A percentile compares a stretch with the other conserved stretches of the same genome.
phyloP scores from a whole-genome alignment of 2,113 vertebrate species.

The Saiga tatarica region DNA sequence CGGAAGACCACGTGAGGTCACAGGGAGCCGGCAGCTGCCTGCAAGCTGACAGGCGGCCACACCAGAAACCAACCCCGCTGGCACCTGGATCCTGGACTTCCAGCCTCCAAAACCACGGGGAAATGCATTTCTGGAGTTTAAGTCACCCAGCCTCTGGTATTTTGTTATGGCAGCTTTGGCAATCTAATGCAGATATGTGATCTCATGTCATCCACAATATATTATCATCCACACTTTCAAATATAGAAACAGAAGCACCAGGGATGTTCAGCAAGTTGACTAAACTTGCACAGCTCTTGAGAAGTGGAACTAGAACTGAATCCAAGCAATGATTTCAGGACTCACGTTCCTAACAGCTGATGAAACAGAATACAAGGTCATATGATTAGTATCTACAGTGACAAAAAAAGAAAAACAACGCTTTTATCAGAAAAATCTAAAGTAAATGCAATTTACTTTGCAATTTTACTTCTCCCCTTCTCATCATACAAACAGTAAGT shows the following conservation, averaged over 20 bases:
- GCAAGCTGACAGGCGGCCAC: background rate
- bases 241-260: background rate
- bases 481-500: background rate
- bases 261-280: background rate
- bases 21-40: background rate
- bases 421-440: background rate
- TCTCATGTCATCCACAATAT: background rate
- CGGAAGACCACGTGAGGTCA: background rate
- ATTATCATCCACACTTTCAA: background rate
- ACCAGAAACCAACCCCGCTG: background rate
- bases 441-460: background rate
- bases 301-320: background rate
- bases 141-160: background rate
- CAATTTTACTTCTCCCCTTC: background rate
- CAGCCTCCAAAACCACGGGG: background rate
- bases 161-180: background rate
- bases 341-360: background rate
- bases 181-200: background rate
- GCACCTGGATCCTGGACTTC: too few relatives aligned
- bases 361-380: background rate
- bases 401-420: background rate
- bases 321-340: background rate
- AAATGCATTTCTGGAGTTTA: background rate
- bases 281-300: background rate
- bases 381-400: background rate